Evolutionary conservation across 1,140 invertebrate genomes (phyloP), one percentile per base, ranked within the genome.

Genomic region (Aphaenogaster floridana): DNA sequence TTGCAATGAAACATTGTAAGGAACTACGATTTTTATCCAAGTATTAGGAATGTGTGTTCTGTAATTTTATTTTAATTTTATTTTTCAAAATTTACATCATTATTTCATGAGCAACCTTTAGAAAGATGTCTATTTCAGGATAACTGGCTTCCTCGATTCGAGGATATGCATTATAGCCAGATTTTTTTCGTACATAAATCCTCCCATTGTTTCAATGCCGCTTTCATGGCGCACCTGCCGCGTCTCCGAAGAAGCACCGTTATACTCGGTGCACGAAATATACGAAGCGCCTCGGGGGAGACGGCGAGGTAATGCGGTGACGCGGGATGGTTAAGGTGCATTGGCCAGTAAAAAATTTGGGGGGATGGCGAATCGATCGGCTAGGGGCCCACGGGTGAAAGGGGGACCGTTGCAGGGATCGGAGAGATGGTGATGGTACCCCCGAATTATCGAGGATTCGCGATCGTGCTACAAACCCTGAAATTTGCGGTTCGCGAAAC

Each of bases 401-500:
- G 42, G n/a, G 63, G n/a, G 42, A 17, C 28, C 48, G 77, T 54
- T 68, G 42, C 59, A 17, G 34, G 77, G 54, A 61, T 48, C 77
- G n/a, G 28, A 9, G 39, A 52, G 36, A 52, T 45, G n/a, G 17
- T 13, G 42, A 69, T 15, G 50, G 39, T 86, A 86, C 59, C 74
- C 59, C 39, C 39, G 61, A 86, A 86, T 86, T 86, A 86, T 79
- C 83, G 83, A 45, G 48, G 64, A 86, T 34, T 66, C 63, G 83
- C 74, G 83, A 86, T 86, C 74, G 74, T 66, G 59, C 76, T 48
- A 45, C 52, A 80, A 77, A 59, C 76, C 61, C 57, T 80, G 52
- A 86, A 86, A 86, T 86, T 86, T 86, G 84, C 77, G 84, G 84
- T 86, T 45, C 50, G 63, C 74, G 42, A 86, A 80, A 79, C 61